Percentiles rank a stretch among this genome's conserved stretches.
Evolutionary conservation across 2,797 vertebrate genomes (phyloP).

Genomic region (Glossophaga mutica): DNA sequence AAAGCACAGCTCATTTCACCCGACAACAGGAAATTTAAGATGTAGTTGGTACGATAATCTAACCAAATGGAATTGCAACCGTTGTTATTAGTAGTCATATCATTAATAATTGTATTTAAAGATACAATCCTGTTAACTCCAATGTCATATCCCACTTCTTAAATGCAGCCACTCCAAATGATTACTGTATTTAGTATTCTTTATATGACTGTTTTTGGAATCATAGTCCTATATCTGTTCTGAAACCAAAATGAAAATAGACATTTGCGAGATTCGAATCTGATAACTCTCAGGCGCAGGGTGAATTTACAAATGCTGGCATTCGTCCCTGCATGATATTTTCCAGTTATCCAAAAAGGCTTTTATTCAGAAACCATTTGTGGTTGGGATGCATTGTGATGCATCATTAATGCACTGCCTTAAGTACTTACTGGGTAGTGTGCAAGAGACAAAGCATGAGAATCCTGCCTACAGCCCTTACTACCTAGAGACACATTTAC

Average conservation of each 20-base stretch:
- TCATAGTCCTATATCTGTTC: not conserved
- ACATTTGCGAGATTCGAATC: slow-evolving; percentile 18
- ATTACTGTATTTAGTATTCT: not conserved
- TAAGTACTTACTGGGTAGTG: slow-evolving; percentile 48
- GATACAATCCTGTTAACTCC: not conserved
- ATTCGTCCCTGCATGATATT: not conserved
- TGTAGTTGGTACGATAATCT: not conserved
- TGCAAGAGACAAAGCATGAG: not conserved
- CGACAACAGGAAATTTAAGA: not conserved
- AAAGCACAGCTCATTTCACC: not conserved
- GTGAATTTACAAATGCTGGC: slow-evolving; percentile 34
- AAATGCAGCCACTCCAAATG: not conserved
- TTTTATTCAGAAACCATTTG: slow-evolving; percentile 60
- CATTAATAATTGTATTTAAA: slow-evolving; percentile 8
- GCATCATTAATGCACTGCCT: slow-evolving; percentile 54
- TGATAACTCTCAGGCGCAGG: not conserved
- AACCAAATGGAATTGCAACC: not conserved
- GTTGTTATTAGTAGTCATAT: not conserved
- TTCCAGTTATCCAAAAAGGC: slow-evolving; percentile 57
- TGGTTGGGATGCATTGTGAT: slow-evolving; percentile 37
- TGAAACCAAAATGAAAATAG: slow-evolving; percentile 2
- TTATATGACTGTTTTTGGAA: not conserved
- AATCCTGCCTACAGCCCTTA: not conserved
- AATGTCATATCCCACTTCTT: not conserved
- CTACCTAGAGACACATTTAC: slow-evolving; percentile 37